Evolutionary conservation across 1,140 invertebrate species (phyloP), one percentile per base, ranked within the genome.

Genomic region (Cydia pomonella): DNA sequence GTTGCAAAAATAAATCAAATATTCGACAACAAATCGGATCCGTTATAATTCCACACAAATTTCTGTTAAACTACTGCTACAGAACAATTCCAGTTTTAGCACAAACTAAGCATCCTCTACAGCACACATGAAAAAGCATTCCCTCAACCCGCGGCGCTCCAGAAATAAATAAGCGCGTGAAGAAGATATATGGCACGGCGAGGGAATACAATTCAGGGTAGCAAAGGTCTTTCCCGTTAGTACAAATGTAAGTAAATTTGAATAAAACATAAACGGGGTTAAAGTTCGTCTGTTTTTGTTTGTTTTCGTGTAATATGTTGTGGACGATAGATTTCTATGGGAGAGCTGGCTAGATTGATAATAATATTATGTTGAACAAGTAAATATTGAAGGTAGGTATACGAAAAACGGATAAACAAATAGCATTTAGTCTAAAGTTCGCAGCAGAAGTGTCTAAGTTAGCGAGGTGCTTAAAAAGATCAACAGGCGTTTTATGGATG

Each of bases 201-300:
- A 86, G 91, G 90, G 89, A 92, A 92, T 92, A 91, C 90, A 90
- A 91, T 90, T 85, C 88, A 73, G 89, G 80, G 84, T 84, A 84
- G 82, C 89, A 88, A 83, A 92, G 91, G 91, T 92, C 89, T 86
- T 84, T 85, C 82, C 84, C 89, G 89, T 93, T 93, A 92, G 88
- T 91, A 90, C 83, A 90, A 92, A 93, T 92, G 91, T 93, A 91
- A 92, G 91, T 93, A 93, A 93, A 93, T 93, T 93, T 93, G 90
- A 93, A 93, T 93, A 93, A 93, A 93, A 93, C 91, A 93, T 92
- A 82, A 75, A 78, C 72, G 75, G 79, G 80, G 77, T 75, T 76
- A 79, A 73, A 75, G 75, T 74, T 62, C 71, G 63, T 64, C 71
- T 72, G 73, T 77, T 79, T 69, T 69, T 78, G 75, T 82, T 82